Percentiles rank a stretch among this genome's conserved stretches.
Conservation (phyloP, 2,797 vertebrate species). For the Crax fasciolata region DNA sequence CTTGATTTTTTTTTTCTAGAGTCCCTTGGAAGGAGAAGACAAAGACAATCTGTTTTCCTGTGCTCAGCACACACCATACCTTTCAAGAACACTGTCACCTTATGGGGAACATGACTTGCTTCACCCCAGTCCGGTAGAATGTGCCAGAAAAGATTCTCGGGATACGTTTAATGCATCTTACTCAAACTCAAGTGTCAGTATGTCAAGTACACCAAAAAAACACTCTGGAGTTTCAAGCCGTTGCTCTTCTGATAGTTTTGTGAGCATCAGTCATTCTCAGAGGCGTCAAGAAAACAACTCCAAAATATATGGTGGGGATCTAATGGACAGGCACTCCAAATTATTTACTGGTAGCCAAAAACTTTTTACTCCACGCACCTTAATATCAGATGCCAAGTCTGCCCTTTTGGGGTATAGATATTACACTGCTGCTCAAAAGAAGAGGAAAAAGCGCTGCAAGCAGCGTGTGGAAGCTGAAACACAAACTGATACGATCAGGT, state of each 20-base stretch:
- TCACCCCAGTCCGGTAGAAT: not conserved
- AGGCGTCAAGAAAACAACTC: slow-evolving; percentile 83
- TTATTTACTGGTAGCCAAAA: slow-evolving; percentile 86
- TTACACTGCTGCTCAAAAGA: slow-evolving; percentile 89
- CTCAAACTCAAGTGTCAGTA: slow-evolving; percentile 65
- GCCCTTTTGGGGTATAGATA: slow-evolving; percentile 90
- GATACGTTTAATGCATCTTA: slow-evolving; percentile 43
- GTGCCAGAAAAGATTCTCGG: not conserved
- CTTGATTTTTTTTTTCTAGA: slow-evolving; percentile 51
- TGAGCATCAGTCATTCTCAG: slow-evolving; percentile 41
- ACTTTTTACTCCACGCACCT: slow-evolving; percentile 92
- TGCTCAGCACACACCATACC: not conserved
- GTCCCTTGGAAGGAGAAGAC: slow-evolving; percentile 35
- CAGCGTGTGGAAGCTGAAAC: slow-evolving; percentile 78
- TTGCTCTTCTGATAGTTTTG: slow-evolving; percentile 43
- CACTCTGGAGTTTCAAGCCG: slow-evolving; percentile 18
- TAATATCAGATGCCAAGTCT: slow-evolving; percentile 90
- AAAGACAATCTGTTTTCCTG: not conserved
- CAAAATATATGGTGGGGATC: slow-evolving; percentile 87
- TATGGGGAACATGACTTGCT: not conserved
- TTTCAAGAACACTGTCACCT: not conserved
- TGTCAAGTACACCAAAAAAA: slow-evolving; percentile 58
- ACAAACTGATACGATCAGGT: slow-evolving; percentile 87
- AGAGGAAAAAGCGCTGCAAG: slow-evolving; percentile 56
- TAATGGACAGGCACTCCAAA: slow-evolving; percentile 90